Conservation (phyloP, 2,888 invertebrate species). For the Cephus nigrinus region DNA sequence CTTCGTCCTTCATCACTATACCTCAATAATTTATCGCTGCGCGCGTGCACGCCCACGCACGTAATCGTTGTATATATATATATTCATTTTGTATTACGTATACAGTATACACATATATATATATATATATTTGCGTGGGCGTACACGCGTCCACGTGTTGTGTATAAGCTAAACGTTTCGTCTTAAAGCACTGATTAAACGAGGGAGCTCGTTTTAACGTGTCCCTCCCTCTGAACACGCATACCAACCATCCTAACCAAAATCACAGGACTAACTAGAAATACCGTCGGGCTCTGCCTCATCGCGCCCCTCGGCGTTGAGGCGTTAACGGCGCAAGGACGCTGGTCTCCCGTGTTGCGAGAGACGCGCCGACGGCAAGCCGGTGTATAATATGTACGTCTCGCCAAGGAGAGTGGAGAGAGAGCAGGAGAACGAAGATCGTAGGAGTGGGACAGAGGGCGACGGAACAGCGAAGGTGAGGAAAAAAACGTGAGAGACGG, state of each 20-base stretch:
- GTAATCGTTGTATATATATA: conserved; percentile 17
- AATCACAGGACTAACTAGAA: conserved; percentile 67
- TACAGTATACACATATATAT: conserved; percentile 58
- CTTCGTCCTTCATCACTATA: conserved; percentile 24
- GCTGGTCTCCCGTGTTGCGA: conserved; percentile 3
- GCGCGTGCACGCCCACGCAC: neutral
- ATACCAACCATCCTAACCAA: conserved; percentile 60
- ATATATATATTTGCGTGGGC: conserved; percentile 37
- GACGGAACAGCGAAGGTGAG: neutral
- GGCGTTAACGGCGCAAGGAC: conserved; percentile 10
- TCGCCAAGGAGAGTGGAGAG: neutral
- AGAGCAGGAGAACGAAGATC: neutral
- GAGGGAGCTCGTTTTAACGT: conserved; percentile 65
- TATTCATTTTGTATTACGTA: conserved; percentile 31
- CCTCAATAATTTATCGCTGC: conserved; percentile 17
- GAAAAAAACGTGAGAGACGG: neutral
- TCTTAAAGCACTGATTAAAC: conserved; percentile 67
- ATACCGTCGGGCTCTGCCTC: conserved; percentile 43
- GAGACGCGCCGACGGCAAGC: conserved; percentile 7
- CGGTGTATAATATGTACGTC: neutral
- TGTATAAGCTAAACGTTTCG: conserved; percentile 61
- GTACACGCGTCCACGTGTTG: conserved; percentile 27
- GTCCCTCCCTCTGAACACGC: conserved; percentile 60
- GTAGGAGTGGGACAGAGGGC: neutral
- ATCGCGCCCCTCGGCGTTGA: conserved; percentile 21